Base-by-base conservation (phyloP, 2,888 invertebrate genomes). In the Acrobasis consociella region DNA sequence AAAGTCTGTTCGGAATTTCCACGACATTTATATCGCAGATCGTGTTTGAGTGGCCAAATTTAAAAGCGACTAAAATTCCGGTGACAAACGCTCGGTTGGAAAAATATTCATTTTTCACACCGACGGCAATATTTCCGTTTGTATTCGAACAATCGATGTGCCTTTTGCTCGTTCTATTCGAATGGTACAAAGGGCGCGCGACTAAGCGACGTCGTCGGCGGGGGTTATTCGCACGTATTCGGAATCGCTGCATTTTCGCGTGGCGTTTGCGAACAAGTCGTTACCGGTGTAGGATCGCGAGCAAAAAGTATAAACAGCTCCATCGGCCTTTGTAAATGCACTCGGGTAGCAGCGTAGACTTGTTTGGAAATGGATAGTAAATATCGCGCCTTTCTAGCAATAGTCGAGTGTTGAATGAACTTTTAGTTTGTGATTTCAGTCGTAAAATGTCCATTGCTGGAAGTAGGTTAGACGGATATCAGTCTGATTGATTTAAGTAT, bases 91-190 rank as follows among this genome's bases (percentile, higher is more conserved):
- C 65, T 77, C 75, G 73, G 75, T 70, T 74, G 76, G 78, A 76
- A 81, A 83, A 82, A 82, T 81, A 81, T 85, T 79, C 81, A 82
- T 81, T 84, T 87, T 87, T 82, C 80, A 78, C 74, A 76, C 75
- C 77, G 69, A 62, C 72, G 69, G 77, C 78, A 81, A 83, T 82
- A 82, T 86, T 86, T 83, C 81, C 81, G 84, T 83, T 86, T 84
- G 84, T 81, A 83, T 84, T 78, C 76, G 79, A 80, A 84, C 85
- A 87, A 86, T 86, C 79, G 83, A 72, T 68, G 78, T 75, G 74
- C 78, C 78, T 84, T 85, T 83, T 78, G 75, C 74, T 76, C 77
- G 76, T 80, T 73, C 71, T 69, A 68, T 74, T 72, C 73, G 72
- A 64, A 71, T 66, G 68, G 73, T 69, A 81, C 80, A 83, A 82